Evolutionary conservation across 2,888 invertebrate species (phyloP).

Genomic region (Parnassius glacialis): DNA sequence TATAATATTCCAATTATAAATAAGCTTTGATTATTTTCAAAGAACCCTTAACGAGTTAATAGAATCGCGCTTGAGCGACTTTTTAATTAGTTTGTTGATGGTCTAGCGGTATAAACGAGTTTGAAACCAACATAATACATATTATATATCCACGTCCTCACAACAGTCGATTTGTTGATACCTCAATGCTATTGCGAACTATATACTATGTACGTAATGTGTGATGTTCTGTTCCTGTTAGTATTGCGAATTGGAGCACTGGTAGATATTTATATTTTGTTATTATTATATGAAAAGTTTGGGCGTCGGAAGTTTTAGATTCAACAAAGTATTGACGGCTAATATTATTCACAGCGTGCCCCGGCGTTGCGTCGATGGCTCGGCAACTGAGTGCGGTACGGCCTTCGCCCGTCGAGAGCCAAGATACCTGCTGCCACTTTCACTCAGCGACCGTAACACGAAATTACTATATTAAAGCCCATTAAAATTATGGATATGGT

Average conservation of each 20-base stretch:
- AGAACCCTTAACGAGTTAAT: slow-evolving; percentile 27
- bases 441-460: slow-evolving; percentile 60
- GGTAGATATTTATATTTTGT: not conserved
- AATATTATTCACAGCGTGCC: slow-evolving; percentile 51
- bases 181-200: slow-evolving; percentile 18
- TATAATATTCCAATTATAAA: slow-evolving; percentile 38
- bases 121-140: slow-evolving; percentile 21
- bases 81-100: slow-evolving; percentile 26
- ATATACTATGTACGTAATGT: not conserved
- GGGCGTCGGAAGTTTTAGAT: not conserved
- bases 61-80: slow-evolving; percentile 27
- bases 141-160: slow-evolving; percentile 19
- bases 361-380: slow-evolving; percentile 24
- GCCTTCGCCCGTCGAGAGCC: slow-evolving; percentile 68
- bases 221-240: not conserved
- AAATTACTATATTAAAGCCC: slow-evolving; percentile 47
- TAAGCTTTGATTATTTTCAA: slow-evolving; percentile 17
- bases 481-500: slow-evolving; percentile 51
- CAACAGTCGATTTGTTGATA: slow-evolving; percentile 15
- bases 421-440: slow-evolving; percentile 71
- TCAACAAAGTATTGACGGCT: slow-evolving; percentile 42
- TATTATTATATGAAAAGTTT: not conserved
- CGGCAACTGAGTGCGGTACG: slow-evolving; percentile 34
- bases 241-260: not conserved
- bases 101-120: slow-evolving; percentile 28